Conservation (phyloP, 2,113 vertebrate species). For the Elaphurus davidianus region DNA sequence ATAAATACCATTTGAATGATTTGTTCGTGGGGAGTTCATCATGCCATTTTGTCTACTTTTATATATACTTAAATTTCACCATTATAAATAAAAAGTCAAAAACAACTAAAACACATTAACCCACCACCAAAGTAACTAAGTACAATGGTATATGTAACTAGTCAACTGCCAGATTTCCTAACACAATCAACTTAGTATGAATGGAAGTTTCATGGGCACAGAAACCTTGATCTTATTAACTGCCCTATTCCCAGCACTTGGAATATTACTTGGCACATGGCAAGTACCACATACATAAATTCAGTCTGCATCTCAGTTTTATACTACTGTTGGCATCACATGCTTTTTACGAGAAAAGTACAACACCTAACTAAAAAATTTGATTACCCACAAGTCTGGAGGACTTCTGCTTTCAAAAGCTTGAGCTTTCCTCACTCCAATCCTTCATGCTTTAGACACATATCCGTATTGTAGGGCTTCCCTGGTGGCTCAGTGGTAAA, state of each 20-base stretch:
- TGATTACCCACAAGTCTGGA: neutral
- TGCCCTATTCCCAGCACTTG: neutral
- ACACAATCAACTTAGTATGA: neutral
- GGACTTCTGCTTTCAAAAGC: neutral
- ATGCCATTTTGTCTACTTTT: neutral
- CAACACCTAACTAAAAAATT: neutral
- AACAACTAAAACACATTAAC: neutral
- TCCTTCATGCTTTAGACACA: neutral
- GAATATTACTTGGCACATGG: neutral
- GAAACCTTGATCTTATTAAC: neutral
- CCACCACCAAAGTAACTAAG: neutral
- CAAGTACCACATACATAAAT: neutral
- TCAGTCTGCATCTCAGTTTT: neutral
- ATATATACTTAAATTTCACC: neutral
- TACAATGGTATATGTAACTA: neutral
- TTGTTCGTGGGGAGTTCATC: neutral
- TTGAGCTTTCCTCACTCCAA: neutral
- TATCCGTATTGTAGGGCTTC: neutral
- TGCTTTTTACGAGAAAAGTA: neutral
- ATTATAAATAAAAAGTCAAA: neutral
- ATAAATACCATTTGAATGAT: neutral
- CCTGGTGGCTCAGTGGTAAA: neutral
- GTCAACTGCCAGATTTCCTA: neutral
- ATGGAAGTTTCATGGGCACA: neutral
- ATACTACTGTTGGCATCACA: neutral